Evolutionary conservation across 2,797 vertebrate species (phyloP).

Genomic region (Erpetoichthys calabaricus): DNA sequence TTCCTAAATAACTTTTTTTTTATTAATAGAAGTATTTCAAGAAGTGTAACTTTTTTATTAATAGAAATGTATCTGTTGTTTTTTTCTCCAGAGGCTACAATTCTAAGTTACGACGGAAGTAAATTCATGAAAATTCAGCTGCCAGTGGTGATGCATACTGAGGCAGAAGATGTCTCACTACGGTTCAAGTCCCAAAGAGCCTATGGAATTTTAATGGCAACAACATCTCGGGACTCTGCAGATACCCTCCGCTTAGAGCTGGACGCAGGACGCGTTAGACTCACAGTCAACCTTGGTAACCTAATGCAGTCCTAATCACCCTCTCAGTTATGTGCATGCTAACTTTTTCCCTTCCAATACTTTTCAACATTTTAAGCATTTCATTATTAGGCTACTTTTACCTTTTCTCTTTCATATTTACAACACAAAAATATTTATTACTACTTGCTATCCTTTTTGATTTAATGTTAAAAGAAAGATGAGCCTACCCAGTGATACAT

Average conservation of each 20-base stretch:
- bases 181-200: conserved; percentile 90
- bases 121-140: conserved; percentile 98
- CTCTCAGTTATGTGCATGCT: too few species aligned
- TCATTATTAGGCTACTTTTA: too few species aligned
- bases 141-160: conserved; percentile 90
- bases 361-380: too few species aligned
- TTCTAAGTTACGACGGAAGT: conserved; percentile 91
- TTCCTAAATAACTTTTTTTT: too few species aligned
- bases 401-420: too few species aligned
- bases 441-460: too few species aligned
- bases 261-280: conserved; percentile 83
- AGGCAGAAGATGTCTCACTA: conserved; percentile 87
- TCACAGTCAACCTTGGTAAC: conserved; percentile 97
- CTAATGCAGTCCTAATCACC: conserved; percentile 24
- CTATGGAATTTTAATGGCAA: conserved; percentile 88
- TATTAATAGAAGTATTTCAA: too few species aligned
- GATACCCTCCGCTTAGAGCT: conserved; percentile 88
- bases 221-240: conserved; percentile 83
- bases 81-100: conserved; percentile 66
- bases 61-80: not conserved
- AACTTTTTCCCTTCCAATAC: too few species aligned
- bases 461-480: too few species aligned
- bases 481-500: too few species aligned
- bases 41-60: too few species aligned
- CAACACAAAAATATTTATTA: too few species aligned